A percentile compares a stretch with the other conserved stretches of the same genome.
phyloP scores from a whole-genome alignment of 2,797 vertebrate species.

The Simalia tracyae region DNA sequence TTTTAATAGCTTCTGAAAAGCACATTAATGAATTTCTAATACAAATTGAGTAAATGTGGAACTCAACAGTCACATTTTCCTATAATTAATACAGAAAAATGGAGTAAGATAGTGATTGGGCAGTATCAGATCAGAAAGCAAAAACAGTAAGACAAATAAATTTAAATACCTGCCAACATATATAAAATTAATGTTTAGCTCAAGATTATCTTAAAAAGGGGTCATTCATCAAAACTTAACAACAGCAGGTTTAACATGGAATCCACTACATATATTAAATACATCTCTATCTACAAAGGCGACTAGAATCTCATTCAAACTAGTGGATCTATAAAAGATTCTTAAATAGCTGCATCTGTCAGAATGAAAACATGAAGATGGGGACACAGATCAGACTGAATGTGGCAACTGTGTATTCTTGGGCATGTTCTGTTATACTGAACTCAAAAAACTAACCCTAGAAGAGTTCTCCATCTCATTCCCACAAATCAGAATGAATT shows the following conservation, averaged over 20 bases:
- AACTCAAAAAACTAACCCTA: background rate
- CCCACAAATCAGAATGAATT: background rate
- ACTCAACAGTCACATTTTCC: background rate
- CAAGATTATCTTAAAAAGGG: background rate
- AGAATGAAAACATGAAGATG: background rate
- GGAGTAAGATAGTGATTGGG: background rate
- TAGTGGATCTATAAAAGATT: background rate
- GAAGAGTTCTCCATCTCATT: background rate
- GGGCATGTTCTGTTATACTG: background rate
- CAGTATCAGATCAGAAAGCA: background rate
- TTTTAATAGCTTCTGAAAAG: background rate
- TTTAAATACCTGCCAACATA: background rate
- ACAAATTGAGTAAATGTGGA: background rate
- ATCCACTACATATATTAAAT: background rate
- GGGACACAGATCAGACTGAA: background rate
- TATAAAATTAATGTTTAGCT: background rate
- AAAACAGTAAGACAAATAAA: background rate
- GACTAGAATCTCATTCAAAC: background rate
- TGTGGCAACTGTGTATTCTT: background rate
- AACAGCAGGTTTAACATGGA: background rate
- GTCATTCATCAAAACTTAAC: background rate
- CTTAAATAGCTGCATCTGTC: background rate
- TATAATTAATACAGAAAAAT: background rate
- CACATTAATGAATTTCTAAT: background rate
- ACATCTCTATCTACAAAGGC: background rate